Evolutionary conservation across 2,888 invertebrate species (phyloP).

Genomic region (Tetragonula carbonaria): DNA sequence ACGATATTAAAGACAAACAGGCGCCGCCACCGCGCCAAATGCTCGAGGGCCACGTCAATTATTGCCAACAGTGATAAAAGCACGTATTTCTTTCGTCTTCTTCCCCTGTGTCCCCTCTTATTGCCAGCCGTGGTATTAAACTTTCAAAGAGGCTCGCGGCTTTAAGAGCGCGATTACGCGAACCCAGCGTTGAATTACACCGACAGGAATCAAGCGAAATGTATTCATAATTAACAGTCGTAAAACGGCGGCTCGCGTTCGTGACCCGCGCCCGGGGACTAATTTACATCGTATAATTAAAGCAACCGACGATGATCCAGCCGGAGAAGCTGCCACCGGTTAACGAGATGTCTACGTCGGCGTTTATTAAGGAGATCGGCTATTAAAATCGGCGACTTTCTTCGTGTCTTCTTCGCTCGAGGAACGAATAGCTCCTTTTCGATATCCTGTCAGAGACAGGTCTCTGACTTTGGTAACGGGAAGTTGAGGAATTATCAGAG

Average conservation of each 20-base stretch:
- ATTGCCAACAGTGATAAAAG: conserved; percentile 17
- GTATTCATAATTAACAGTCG: conserved; percentile 49
- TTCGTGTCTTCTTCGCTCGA: too few relatives aligned
- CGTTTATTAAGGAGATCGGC: conserved; percentile 28
- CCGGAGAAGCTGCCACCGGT: conserved; percentile 2
- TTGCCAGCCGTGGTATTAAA: conserved; percentile 17
- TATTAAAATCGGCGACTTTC: conserved; percentile 1
- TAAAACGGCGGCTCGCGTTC: conserved; percentile 32
- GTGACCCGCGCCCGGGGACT: conserved; percentile 16
- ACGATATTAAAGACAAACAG: conserved; percentile 11
- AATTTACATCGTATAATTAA: conserved; percentile 59
- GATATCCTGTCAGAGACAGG: conserved; percentile 9
- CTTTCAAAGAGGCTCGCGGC: conserved; percentile 13
- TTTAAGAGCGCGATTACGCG: conserved; percentile 34
- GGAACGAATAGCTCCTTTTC: too few relatives aligned
- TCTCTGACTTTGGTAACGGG: not conserved
- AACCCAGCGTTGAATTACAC: conserved; percentile 36
- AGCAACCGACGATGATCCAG: conserved; percentile 24
- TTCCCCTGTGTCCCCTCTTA: too few relatives aligned
- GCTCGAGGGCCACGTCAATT: not conserved
- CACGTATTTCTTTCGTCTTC: not conserved
- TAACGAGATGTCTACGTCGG: conserved; percentile 29
- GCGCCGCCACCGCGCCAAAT: not conserved
- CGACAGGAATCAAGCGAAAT: conserved; percentile 21
- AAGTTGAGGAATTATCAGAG: conserved; percentile 29